Base-by-base conservation (phyloP, 2,888 invertebrate genomes). In the Psylliodes chrysocephalus region DNA sequence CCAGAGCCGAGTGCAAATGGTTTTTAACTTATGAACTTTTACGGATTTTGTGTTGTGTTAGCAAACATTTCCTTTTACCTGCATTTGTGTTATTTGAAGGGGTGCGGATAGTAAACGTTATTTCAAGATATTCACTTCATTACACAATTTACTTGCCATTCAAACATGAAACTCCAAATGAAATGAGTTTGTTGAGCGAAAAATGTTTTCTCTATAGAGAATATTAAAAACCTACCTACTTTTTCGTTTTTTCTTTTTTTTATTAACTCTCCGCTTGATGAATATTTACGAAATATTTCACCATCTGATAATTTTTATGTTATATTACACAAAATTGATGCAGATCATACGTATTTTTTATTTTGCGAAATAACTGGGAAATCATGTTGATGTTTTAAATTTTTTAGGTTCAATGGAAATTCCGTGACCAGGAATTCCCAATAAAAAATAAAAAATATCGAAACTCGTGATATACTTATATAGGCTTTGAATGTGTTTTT, bases 1-100 rank as follows among this genome's bases (percentile, higher is more conserved):
- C 72, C 70, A 71, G 68, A 67, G 68, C 68, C 67, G 73, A 72
- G 70, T 73, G 71, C 71, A 68, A 73, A 72, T 71, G 73, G 71
- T 69, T 73, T 73, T 69, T 70, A 60, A 73, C 70, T 73, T 71
- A 71, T 63, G 66, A 65, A 65, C 71, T 69, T 71, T 64, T 68
- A 61, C 61, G 68, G 68, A 62, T 63, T 69, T 68, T 71, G 72
- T 73, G 69, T 72, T 71, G 53, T 63, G 64, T 68, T 60, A 60
- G 64, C 62, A 64, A 66, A 62, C 68, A 66, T 66, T 68, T 35
- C 60, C 52, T 63, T 67, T 60, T 67, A 67, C 67, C 67, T 67
- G 67, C 60, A 60, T 55, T 55, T 57, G 60, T 64, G 59, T 67
- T 67, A 62, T 64, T 67, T 47, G 53, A 54, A 67, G 51, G 64